Percentiles rank a stretch among this genome's conserved stretches.
These are phyloP conservation scores for Hemithea aestivaria DNA, from an alignment of 2,888 invertebrate genomes.

Conservation along the genomic window DNA sequence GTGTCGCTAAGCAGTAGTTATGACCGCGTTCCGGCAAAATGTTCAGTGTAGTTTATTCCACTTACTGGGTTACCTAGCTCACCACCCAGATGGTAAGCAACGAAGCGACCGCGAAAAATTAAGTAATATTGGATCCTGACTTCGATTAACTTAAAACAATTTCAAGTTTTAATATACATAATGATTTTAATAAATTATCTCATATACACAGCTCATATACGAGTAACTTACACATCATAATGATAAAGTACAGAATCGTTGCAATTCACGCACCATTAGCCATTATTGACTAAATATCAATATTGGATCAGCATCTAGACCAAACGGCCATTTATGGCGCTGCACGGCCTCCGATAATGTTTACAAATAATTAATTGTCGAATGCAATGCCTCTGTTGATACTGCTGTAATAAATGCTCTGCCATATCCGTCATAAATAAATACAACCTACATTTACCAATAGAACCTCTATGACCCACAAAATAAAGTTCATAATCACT, in stretches of 20 bases:
- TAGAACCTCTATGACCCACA: conserved; percentile 23
- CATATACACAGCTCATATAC: conserved; percentile 3
- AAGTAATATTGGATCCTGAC: too few species aligned
- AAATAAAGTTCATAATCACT: conserved; percentile 27
- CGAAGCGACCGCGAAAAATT: too few species aligned
- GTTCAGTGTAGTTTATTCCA: too few species aligned
- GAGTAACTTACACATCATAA: conserved; percentile 2
- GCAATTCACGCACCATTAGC: conserved; percentile 23
- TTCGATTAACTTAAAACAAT: too few species aligned
- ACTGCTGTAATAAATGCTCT: conserved; percentile 70
- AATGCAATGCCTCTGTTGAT: conserved; percentile 70
- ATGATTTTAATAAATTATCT: too few species aligned
- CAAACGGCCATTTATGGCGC: conserved; percentile 53
- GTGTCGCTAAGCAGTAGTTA: too few species aligned
- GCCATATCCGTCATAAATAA: conserved; percentile 57
- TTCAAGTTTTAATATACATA: too few species aligned
- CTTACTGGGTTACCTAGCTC: too few species aligned
- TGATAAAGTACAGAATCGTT: conserved; percentile 10
- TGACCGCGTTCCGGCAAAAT: too few species aligned
- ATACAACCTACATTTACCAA: conserved; percentile 31
- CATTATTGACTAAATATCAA: conserved; percentile 36
- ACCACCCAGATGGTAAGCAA: too few species aligned
- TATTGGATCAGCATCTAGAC: conserved; percentile 36
- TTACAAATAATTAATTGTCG: conserved; percentile 77
- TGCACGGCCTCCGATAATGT: conserved; percentile 60